Conservation (phyloP, 2,113 vertebrate species). For the Amia ocellicauda region DNA sequence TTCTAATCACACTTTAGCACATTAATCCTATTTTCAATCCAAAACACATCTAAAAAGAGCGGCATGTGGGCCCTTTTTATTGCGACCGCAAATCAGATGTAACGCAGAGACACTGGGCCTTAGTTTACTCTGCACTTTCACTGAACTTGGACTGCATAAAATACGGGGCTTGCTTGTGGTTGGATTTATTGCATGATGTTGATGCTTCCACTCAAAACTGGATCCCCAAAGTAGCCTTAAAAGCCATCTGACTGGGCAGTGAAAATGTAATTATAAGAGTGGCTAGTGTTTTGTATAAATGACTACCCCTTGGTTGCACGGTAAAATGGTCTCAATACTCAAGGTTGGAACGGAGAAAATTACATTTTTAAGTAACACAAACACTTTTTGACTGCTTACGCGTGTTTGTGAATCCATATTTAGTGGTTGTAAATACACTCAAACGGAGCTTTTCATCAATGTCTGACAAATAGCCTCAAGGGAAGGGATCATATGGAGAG, state of each 20-base stretch:
- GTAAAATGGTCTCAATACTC: too few species aligned
- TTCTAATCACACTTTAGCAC: conserved; percentile 99
- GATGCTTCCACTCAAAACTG: conserved; percentile 82
- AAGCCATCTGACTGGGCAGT: conserved; percentile 79
- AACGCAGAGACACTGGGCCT: conserved; percentile 83
- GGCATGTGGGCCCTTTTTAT: conserved; percentile 84
- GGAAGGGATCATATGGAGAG: conserved; percentile 35
- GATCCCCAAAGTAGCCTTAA: conserved; percentile 79
- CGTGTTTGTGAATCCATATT: too few species aligned
- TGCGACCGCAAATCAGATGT: conserved; percentile 94
- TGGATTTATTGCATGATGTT: conserved; percentile 86
- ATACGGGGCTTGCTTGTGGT: conserved; percentile 74
- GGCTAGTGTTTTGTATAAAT: conserved; percentile 40
- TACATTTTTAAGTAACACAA: too few species aligned
- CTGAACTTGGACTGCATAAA: conserved; percentile 96
- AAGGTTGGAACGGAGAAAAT: too few species aligned
- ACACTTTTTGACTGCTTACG: too few species aligned
- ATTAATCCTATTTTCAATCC: conserved; percentile 99
- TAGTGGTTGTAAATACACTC: conserved; percentile 40
- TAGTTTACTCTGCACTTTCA: conserved; percentile 85
- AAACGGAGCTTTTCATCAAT: conserved; percentile 38
- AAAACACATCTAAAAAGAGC: conserved; percentile 89
- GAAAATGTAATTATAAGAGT: conserved; percentile 80
- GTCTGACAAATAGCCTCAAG: conserved; percentile 31
- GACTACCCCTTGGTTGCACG: too few species aligned